A percentile compares a stretch with the other conserved stretches of the same genome.
These are phyloP conservation scores for Champsocephalus gunnari DNA, from an alignment of 2,797 vertebrate genomes.

Conservation along the genomic window DNA sequence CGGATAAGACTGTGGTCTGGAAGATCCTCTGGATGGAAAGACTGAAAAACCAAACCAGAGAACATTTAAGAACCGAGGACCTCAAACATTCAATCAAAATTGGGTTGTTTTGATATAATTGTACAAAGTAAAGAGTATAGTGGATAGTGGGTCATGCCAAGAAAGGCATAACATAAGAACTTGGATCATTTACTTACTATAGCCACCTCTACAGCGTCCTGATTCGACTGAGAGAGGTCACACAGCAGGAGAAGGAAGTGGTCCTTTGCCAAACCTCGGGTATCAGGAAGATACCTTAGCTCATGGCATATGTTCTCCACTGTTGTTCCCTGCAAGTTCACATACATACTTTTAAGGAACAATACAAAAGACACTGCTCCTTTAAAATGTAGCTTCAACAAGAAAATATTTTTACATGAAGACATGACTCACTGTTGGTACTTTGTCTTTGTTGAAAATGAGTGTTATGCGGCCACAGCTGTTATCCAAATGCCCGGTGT, in stretches of 20 bases:
- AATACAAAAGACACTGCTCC: background rate
- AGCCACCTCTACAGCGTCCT: conserved; percentile 92
- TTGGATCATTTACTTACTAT: conserved; percentile 87
- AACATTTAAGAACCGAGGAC: background rate
- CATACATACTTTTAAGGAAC: conserved; percentile 12
- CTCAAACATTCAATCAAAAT: background rate
- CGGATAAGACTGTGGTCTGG: conserved; percentile 91
- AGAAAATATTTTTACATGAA: rapidly evolving
- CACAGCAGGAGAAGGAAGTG: conserved; percentile 91
- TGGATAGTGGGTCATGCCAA: background rate
- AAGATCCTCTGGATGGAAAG: conserved; percentile 90
- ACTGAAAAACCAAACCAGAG: conserved; percentile 77
- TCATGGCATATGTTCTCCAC: conserved; percentile 95
- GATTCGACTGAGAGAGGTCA: conserved; percentile 88
- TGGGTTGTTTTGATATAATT: background rate
- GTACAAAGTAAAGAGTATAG: background rate
- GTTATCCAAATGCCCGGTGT: conserved; percentile 91
- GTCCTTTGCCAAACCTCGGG: conserved; percentile 87
- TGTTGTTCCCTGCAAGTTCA: conserved; percentile 89
- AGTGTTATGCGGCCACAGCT: conserved; percentile 95
- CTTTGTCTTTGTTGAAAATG: conserved; percentile 91
- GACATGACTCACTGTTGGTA: conserved; percentile 88
- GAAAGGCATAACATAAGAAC: too few relatives aligned
- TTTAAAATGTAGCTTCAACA: background rate
- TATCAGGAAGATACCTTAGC: conserved; percentile 91